A percentile compares a stretch with the other conserved stretches of the same genome.
Evolutionary conservation across 2,797 vertebrate species (phyloP).

Genomic region (Myripristis murdjan): DNA sequence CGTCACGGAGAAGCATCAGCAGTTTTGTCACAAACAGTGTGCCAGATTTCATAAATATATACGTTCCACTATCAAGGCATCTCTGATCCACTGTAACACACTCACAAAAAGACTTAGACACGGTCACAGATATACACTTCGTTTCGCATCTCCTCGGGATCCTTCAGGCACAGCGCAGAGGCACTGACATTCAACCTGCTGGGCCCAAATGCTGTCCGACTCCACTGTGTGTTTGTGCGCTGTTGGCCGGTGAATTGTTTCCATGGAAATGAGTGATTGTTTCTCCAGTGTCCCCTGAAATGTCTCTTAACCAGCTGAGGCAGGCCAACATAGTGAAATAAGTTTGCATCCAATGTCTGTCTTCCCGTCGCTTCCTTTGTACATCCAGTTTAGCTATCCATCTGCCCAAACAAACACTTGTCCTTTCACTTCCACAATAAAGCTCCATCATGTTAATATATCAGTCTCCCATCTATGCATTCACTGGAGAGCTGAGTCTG

Average conservation of each 20-base stretch:
- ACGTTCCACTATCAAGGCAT: slow-evolving; percentile 75
- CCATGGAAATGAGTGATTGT: slow-evolving; percentile 47
- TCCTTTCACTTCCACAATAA: slow-evolving; percentile 52
- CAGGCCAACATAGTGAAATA: slow-evolving; percentile 30
- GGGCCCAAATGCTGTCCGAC: slow-evolving; percentile 21
- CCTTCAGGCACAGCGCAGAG: slow-evolving; percentile 57
- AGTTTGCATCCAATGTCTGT: slow-evolving; percentile 50
- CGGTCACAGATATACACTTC: slow-evolving; percentile 68
- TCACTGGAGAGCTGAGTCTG: slow-evolving; percentile 21
- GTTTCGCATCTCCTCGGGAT: slow-evolving; percentile 62
- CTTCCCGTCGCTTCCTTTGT: slow-evolving; percentile 41
- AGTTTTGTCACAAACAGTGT: slow-evolving; percentile 53
- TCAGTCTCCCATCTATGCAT: slow-evolving; percentile 49
- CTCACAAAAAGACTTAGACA: slow-evolving; percentile 65
- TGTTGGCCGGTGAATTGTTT: slow-evolving; percentile 44
- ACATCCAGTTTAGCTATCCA: slow-evolving; percentile 35
- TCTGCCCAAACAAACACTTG: slow-evolving; percentile 39
- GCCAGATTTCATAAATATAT: slow-evolving; percentile 72
- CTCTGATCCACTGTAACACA: slow-evolving; percentile 68
- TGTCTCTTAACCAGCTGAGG: slow-evolving; percentile 27
- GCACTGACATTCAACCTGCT: slow-evolving; percentile 45
- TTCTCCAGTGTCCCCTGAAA: slow-evolving; percentile 36
- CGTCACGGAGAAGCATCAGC: slow-evolving; percentile 51
- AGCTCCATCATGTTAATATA: slow-evolving; percentile 51
- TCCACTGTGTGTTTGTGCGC: slow-evolving; percentile 38